A percentile compares a stretch with the other conserved stretches of the same genome.
phyloP scores from a whole-genome alignment of 2,113 vertebrate species.

The Mohoua ochrocephala region DNA sequence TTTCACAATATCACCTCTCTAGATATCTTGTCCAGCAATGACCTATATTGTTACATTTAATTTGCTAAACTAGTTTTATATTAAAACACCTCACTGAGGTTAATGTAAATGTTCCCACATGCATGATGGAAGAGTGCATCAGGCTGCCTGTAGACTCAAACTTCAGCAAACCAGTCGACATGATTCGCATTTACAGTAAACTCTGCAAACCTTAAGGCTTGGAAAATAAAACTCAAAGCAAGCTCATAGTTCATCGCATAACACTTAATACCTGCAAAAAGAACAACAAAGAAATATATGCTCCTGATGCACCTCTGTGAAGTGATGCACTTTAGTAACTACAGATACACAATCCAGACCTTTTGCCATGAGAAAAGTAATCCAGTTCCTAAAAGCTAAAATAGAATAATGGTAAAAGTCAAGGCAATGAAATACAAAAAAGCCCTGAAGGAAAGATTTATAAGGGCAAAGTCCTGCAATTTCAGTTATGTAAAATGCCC shows the following conservation, averaged over 20 bases:
- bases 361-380: background rate
- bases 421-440: background rate
- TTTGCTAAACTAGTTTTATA: background rate
- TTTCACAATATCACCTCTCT: background rate
- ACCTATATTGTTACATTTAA: background rate
- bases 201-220: background rate
- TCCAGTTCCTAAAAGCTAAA: background rate
- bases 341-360: background rate
- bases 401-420: background rate
- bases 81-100: background rate
- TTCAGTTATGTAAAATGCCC: background rate
- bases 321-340: background rate
- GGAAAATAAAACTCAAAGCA: background rate
- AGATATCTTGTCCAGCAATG: background rate
- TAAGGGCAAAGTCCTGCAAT: background rate
- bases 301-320: background rate
- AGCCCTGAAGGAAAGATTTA: background rate
- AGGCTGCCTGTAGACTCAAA: background rate
- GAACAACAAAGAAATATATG: background rate
- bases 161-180: background rate
- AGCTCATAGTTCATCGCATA: background rate
- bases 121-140: background rate
- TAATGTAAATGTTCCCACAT: background rate
- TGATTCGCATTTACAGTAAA: background rate
- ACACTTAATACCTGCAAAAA: background rate